A percentile compares a stretch with the other conserved stretches of the same genome.
phyloP scores from a whole-genome alignment of 2,797 vertebrate species.

The Peromyscus attwateri region DNA sequence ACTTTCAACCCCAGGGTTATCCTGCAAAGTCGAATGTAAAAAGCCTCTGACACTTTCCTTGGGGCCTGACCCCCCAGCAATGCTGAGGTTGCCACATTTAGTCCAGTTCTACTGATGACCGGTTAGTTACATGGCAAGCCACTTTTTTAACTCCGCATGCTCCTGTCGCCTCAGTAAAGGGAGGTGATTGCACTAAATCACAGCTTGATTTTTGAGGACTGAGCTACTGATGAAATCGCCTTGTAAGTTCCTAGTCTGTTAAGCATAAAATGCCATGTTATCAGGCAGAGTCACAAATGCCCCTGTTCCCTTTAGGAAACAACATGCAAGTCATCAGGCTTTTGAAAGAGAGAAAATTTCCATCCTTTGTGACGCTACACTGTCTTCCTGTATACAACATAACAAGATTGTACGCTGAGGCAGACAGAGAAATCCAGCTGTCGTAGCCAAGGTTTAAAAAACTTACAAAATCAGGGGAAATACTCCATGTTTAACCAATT shows the following conservation, averaged over 20 bases:
- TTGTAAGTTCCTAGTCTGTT: neutral
- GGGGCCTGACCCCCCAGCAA: neutral
- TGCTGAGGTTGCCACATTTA: neutral
- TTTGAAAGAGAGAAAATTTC: constrained; percentile 21
- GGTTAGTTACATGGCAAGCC: neutral
- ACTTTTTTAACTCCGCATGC: fast-evolving
- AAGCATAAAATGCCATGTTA: neutral
- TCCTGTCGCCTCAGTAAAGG: neutral
- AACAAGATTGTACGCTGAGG: neutral
- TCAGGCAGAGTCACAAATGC: neutral
- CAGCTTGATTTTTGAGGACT: neutral
- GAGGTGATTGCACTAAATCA: neutral
- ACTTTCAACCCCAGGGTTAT: neutral
- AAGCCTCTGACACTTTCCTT: neutral
- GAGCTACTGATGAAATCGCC: neutral
- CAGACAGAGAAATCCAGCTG: neutral
- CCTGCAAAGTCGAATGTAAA: neutral
- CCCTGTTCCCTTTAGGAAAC: neutral
- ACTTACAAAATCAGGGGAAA: neutral
- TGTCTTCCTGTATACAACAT: neutral
- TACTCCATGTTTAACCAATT: neutral
- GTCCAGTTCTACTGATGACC: neutral
- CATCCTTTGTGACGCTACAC: neutral
- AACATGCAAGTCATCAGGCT: neutral
- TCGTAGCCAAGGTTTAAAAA: neutral